Evolutionary conservation across 2,113 vertebrate genomes (phyloP), one percentile per base, ranked within the genome.

Genomic region (Oxyruncus cristatus): DNA sequence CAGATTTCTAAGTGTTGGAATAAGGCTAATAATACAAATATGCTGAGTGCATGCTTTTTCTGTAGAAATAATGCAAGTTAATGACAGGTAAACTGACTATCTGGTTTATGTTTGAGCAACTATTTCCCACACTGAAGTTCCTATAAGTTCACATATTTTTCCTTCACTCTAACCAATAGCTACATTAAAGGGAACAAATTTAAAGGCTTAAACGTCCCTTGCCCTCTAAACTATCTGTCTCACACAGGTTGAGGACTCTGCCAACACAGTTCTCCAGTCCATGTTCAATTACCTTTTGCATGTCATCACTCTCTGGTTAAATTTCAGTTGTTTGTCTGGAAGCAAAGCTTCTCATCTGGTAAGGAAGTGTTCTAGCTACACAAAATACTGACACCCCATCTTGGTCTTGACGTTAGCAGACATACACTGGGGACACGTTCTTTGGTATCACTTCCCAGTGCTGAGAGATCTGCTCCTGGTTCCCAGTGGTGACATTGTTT

Each of bases 401-500:
- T 55, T 20, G 73, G 24, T 47, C 42, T 32, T 87, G 87, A 33
- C 1, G 0, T 46, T 50, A 42, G 37, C 85, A 73, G 53, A 7
- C 1, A 0, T 47, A n/a, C 44, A 33, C 17, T 0, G 0, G 58
- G 62, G n/a, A 49, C n/a, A 5, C 0, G 3, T 62, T 33, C 70
- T 22, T 24, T 4, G 9, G 13, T n/a, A 8, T 23, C 12, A 0
- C 37, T 74, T 6, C 1, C 78, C 32, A 46, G 18, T 3, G 7
- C 32, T 56, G 74, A 72, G 33, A 78, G 53, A 46, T 8, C 35
- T 44, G 35, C 41, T n/a, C 20, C 37, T 61, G 37, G 7, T 13
- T 88, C 49, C 58, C 55, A 73, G 37, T 0, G 0, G 32, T 70
- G 59, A 62, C 72, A 39, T 83, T 15, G 7, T 22, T 85, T 73